Percentiles rank a stretch among this genome's conserved stretches.
phyloP scores from a whole-genome alignment of 2,888 invertebrate genomes.

The Eubasilissa splendida region DNA sequence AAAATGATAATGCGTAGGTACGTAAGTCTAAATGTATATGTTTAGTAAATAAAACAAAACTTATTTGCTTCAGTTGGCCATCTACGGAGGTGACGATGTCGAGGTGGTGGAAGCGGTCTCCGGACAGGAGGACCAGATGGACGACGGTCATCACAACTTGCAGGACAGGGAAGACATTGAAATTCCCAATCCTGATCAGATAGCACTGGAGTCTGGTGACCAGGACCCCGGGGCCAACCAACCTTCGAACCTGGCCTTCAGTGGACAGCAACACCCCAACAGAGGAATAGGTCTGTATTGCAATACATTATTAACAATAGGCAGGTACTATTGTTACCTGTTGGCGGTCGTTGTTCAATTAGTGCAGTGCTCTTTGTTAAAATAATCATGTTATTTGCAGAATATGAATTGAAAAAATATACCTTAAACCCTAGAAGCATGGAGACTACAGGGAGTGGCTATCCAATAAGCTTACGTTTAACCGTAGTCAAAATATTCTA shows the following conservation, averaged over 20 bases:
- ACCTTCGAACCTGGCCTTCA: slow-evolving; percentile 70
- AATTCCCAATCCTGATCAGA: slow-evolving; percentile 71
- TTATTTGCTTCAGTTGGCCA: slow-evolving; percentile 53
- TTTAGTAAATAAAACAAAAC: too few relatives aligned
- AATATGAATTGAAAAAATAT: too few relatives aligned
- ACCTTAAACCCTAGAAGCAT: too few relatives aligned
- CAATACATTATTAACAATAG: background rate
- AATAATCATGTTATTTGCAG: too few relatives aligned
- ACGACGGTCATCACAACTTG: slow-evolving; percentile 48
- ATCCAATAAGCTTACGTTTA: too few relatives aligned
- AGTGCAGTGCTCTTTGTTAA: too few relatives aligned
- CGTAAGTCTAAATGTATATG: too few relatives aligned
- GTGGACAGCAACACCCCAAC: slow-evolving; percentile 66
- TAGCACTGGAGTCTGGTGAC: slow-evolving; percentile 81
- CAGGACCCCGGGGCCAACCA: slow-evolving; percentile 67
- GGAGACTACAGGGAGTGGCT: too few relatives aligned
- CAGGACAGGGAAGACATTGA: slow-evolving; percentile 57
- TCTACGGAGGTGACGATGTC: slow-evolving; percentile 48
- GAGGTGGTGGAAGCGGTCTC: slow-evolving; percentile 56
- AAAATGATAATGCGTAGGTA: too few relatives aligned
- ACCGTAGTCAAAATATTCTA: too few relatives aligned
- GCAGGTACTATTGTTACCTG: too few relatives aligned
- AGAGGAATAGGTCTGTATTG: slow-evolving; percentile 59
- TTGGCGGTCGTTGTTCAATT: too few relatives aligned
- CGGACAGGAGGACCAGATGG: slow-evolving; percentile 55